Evolutionary conservation across 64 coral and sea anemone genomes (phyloP).

Genomic region (Pocillopora verrucosa): DNA sequence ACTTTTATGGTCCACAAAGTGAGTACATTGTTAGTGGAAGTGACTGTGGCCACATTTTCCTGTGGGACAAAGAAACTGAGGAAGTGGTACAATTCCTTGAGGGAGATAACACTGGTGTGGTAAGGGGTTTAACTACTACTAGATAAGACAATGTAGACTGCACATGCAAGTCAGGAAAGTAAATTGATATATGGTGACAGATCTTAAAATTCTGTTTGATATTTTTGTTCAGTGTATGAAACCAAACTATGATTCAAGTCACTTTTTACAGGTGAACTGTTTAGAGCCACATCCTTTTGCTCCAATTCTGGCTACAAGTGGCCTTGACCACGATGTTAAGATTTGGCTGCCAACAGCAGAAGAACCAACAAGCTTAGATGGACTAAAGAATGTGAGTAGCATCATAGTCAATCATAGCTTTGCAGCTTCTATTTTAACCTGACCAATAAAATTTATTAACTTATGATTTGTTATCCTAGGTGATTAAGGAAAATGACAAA

Average conservation of each 20-base stretch:
- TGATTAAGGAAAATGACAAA: slow-evolving; percentile 76
- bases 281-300: slow-evolving; percentile 88
- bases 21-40: slow-evolving; percentile 99
- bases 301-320: slow-evolving; percentile 92
- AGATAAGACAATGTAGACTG: not conserved
- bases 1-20: slow-evolving; percentile 98
- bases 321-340: slow-evolving; percentile 94
- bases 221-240: not conserved
- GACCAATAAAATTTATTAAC: not conserved
- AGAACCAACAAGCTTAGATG: slow-evolving; percentile 58
- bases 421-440: not conserved
- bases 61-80: slow-evolving; percentile 96
- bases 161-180: too few species aligned
- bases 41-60: slow-evolving; percentile 95
- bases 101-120: slow-evolving; percentile 92
- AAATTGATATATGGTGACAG: too few species aligned
- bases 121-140: slow-evolving; percentile 34
- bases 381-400: slow-evolving; percentile 76
- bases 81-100: slow-evolving; percentile 84
- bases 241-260: not conserved
- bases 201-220: not conserved
- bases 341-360: slow-evolving; percentile 80
- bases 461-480: slow-evolving; percentile 6
- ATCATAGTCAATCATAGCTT: not conserved
- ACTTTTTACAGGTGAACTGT: slow-evolving; percentile 80